Evolutionary conservation across 2,888 invertebrate species (phyloP).

Genomic region (Trissolcus brochymenae): DNA sequence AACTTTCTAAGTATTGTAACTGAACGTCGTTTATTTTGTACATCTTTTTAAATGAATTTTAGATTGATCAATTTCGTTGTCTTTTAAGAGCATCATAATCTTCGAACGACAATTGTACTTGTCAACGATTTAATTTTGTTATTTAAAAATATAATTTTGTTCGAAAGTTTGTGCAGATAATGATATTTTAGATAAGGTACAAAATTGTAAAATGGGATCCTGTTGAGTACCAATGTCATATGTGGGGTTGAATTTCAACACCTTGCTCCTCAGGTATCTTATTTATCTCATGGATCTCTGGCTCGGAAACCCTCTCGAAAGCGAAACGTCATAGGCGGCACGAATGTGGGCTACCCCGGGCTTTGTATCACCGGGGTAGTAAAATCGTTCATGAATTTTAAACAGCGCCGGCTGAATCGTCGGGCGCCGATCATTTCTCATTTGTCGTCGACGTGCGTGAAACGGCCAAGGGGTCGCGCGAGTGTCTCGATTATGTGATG

Average conservation of each 20-base stretch:
- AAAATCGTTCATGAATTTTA: slow-evolving; percentile 77
- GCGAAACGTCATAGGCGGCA: slow-evolving; percentile 26
- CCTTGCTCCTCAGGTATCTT: slow-evolving; percentile 15
- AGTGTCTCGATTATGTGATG: slow-evolving; percentile 73
- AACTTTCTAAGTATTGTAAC: neutral
- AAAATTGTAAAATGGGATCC: no score
- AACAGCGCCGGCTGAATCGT: slow-evolving; percentile 72
- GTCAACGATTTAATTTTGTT: no score
- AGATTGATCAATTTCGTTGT: no score
- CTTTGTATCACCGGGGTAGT: slow-evolving; percentile 61
- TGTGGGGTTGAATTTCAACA: no score
- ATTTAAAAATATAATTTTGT: no score
- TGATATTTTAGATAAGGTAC: no score
- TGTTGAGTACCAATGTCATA: no score
- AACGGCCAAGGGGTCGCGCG: slow-evolving; percentile 27
- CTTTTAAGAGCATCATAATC: no score
- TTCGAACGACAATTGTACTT: no score
- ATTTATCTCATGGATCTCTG: neutral
- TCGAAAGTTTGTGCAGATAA: no score
- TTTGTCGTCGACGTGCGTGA: slow-evolving; percentile 58
- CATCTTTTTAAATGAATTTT: no score
- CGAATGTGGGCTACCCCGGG: slow-evolving; percentile 53
- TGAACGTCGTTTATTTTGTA: neutral
- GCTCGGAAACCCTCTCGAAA: slow-evolving; percentile 8
- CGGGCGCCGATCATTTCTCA: slow-evolving; percentile 75